Percentiles rank a stretch among this genome's conserved stretches.
Conservation (phyloP, 2,113 vertebrate genomes). For the Abramis brama region DNA sequence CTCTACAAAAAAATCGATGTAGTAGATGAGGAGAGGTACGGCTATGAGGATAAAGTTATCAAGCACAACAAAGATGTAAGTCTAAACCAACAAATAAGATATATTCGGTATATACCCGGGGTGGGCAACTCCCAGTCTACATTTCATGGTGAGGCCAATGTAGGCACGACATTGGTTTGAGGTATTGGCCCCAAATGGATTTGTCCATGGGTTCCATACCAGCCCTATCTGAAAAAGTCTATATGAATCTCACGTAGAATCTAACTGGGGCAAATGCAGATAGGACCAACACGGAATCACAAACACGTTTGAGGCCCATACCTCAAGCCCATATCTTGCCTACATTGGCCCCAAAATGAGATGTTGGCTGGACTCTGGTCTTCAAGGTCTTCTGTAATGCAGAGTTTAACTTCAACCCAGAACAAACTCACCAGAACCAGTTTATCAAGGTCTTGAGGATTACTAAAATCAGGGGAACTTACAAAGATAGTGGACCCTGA, state of each 20-base stretch:
- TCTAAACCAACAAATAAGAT: not conserved
- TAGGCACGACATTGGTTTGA: not conserved
- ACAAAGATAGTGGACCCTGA: too few species aligned
- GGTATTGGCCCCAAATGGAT: not conserved
- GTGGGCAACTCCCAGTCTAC: not conserved
- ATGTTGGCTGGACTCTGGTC: not conserved
- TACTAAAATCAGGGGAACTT: too few species aligned
- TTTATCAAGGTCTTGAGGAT: too few species aligned
- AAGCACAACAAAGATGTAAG: conserved; percentile 78
- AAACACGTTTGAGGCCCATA: not conserved
- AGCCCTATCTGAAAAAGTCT: not conserved
- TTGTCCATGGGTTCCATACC: not conserved
- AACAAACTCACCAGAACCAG: too few species aligned
- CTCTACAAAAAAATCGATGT: conserved; percentile 71
- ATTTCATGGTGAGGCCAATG: not conserved
- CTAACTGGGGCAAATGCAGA: not conserved
- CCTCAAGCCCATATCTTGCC: not conserved
- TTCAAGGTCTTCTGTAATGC: too few species aligned
- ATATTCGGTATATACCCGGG: not conserved
- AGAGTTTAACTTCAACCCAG: too few species aligned
- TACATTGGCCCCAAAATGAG: not conserved
- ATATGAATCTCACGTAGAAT: not conserved
- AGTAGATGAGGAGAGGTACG: conserved; percentile 80
- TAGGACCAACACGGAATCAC: not conserved
- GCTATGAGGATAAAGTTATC: conserved; percentile 75